phyloP scores from a whole-genome alignment of 1,140 invertebrate genomes.

The Lethrus apterus region DNA sequence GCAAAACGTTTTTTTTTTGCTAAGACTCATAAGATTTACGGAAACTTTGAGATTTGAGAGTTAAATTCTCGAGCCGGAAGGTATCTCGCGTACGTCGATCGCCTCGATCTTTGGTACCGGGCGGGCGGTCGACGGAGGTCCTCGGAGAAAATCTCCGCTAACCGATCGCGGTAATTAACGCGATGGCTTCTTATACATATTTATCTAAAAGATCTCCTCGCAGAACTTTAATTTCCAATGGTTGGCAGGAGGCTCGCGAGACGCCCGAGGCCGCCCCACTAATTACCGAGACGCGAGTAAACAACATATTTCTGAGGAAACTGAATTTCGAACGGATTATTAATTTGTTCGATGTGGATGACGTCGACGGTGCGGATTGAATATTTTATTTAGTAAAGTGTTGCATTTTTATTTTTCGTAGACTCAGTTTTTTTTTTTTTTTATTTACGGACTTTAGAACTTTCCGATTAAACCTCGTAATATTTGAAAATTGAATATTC shows the following conservation, averaged over 20 bases:
- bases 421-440: too few species aligned
- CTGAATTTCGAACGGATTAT: slow-evolving; percentile 21
- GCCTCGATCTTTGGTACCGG: too few species aligned
- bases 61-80: too few species aligned
- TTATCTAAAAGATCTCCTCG: slow-evolving; percentile 21
- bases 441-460: background rate
- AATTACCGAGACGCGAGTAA: slow-evolving; percentile 20
- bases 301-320: slow-evolving; percentile 25
- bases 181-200: slow-evolving; percentile 21
- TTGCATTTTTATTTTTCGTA: too few species aligned
- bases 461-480: background rate
- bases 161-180: slow-evolving; percentile 19
- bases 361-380: background rate
- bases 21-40: too few species aligned
- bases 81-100: too few species aligned
- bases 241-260: slow-evolving; percentile 17
- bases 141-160: too few species aligned
- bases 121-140: too few species aligned
- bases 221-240: slow-evolving; percentile 22
- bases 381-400: background rate
- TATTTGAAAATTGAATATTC: slow-evolving; percentile 5
- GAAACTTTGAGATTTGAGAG: too few species aligned
- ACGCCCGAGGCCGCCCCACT: slow-evolving; percentile 17
- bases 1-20: too few species aligned
- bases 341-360: slow-evolving; percentile 1